Evolutionary conservation across 2,888 invertebrate species (phyloP).

Genomic region (Drosophila parthenogenetica): DNA sequence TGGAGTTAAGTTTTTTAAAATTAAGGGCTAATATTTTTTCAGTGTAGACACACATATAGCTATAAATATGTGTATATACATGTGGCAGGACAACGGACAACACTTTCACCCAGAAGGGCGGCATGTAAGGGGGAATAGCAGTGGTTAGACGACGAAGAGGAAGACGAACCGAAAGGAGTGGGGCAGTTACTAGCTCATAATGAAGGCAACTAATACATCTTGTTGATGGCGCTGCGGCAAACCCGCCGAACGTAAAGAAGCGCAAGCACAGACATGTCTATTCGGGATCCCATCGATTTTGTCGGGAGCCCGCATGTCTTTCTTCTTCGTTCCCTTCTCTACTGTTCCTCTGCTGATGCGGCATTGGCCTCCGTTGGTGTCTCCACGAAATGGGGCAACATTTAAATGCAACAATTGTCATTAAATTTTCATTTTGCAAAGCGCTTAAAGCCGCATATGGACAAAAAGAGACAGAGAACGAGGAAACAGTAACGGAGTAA

Average conservation of each 20-base stretch:
- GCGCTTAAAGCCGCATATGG: constrained; percentile 22
- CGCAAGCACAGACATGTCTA: constrained; percentile 68
- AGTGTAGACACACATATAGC: background rate
- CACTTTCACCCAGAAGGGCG: constrained; percentile 41
- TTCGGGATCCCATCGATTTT: constrained; percentile 73
- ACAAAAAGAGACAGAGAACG: background rate
- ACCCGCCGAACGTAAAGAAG: constrained; percentile 44
- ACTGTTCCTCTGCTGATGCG: constrained; percentile 4
- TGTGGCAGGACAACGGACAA: constrained; percentile 51
- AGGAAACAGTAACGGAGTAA: background rate
- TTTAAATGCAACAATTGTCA: constrained; percentile 81
- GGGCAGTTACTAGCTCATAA: constrained; percentile 54
- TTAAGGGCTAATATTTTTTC: no score
- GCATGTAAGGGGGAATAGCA: no score
- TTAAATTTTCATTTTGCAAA: constrained; percentile 59
- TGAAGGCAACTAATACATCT: constrained; percentile 76
- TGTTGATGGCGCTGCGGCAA: constrained; percentile 60
- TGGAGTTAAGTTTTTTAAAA: no score
- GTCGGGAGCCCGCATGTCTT: constrained; percentile 45
- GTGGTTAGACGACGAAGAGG: no score
- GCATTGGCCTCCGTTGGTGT: constrained; percentile 27
- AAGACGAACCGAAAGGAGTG: background rate
- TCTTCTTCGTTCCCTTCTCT: background rate
- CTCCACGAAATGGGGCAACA: constrained; percentile 64
- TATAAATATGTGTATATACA: constrained; percentile 14